Evolutionary conservation across 2,113 vertebrate genomes (phyloP).

Genomic region (Hyla sarda): DNA sequence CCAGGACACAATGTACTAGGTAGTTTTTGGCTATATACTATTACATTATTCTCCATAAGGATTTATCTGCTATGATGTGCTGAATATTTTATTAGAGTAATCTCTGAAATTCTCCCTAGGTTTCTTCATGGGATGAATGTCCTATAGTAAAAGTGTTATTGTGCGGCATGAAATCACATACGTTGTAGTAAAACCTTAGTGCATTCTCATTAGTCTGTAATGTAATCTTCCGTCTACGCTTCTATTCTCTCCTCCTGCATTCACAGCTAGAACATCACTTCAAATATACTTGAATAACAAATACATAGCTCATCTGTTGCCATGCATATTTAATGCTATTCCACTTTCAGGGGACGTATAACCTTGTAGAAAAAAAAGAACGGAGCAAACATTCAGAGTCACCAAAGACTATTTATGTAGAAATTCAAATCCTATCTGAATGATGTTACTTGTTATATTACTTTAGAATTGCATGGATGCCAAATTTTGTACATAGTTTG

Average conservation of each 20-base stretch:
- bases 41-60: neutral
- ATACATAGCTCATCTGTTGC: slow-evolving; percentile 17
- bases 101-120: no score
- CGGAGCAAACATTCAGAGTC: slow-evolving; percentile 10
- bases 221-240: neutral
- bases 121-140: neutral
- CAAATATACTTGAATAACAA: slow-evolving; percentile 35
- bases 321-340: slow-evolving; percentile 40
- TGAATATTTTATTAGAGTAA: neutral
- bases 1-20: neutral
- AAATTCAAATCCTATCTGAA: slow-evolving; percentile 8
- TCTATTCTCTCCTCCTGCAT: slow-evolving; percentile 19
- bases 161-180: neutral
- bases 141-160: slow-evolving; percentile 14
- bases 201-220: slow-evolving; percentile 1
- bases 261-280: slow-evolving; percentile 41
- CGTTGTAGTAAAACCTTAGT: neutral
- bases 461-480: neutral
- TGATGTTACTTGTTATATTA: slow-evolving; percentile 16
- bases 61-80: neutral
- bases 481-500: neutral
- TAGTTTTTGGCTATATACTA: neutral
- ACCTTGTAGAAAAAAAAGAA: slow-evolving; percentile 22
- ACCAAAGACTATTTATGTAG: slow-evolving; percentile 15
- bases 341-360: slow-evolving; percentile 22